Base-by-base conservation (phyloP, 1,140 invertebrate genomes). In the Listronotus bonariensis region DNA sequence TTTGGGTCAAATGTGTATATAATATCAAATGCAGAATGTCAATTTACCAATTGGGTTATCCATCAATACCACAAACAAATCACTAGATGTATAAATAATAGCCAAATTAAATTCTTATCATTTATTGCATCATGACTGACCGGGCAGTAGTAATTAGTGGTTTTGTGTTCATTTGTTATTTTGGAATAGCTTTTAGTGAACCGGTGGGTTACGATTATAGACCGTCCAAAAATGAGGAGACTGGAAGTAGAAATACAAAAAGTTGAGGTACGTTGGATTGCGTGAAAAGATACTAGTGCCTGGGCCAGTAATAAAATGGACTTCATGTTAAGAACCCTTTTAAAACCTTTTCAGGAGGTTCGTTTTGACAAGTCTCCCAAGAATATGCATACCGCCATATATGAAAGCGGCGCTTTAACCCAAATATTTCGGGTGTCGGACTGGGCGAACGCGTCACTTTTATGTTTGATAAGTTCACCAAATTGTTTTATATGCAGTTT, bases 181-280 rank as follows among this genome's bases (percentile, higher is more conserved):
- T 53, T 36, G 51, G 26, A 9, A 18, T 40, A 8, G 38, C 12
- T 8, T 40, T 11, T 26, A 15, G 32, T 14, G 34, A 61, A 20
- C 48, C 58, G n/a, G 36, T 46, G 34, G 58, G 58, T 5, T 61
- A 61, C 40, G 31, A 41, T 42, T 61, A 61, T 43, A 31, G 38
- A 8, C 58, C 58, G 17, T n/a, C 58, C 7, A 26, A 59, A 34
- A 43, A 51, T 14, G 46, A 61, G 41, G 18, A 3, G 34, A 54
- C 34, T 46, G 1, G 48, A 61, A 41, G 58, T 61, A 8, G 58
- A 61, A 45, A 41, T 61, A n/a, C 43, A 49, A 8, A 51, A 61
- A 43, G 58, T 61, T 12, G 48, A 61, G 49, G 55, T 58, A 46
- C 8, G n/a, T 58, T 41, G 26, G 17, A 18, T 36, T 38, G 15